Percentiles rank a stretch among this genome's conserved stretches.
These are phyloP conservation scores for Myxocyprinus asiaticus DNA, from an alignment of 2,113 vertebrate species.

Conservation along the genomic window DNA sequence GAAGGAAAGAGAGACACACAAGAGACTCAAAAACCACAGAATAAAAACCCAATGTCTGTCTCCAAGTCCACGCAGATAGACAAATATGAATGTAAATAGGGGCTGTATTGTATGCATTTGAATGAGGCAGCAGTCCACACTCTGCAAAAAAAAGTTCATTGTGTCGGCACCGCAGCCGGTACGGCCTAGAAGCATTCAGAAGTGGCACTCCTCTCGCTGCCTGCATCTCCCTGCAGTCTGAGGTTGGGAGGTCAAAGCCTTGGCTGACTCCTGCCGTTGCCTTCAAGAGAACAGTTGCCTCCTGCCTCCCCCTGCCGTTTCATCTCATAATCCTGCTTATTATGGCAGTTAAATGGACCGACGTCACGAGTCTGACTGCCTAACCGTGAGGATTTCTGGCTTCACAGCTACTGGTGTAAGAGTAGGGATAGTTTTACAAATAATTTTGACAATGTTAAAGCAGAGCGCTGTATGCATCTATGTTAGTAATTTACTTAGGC, in stretches of 20 bases:
- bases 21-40: slow-evolving; percentile 79
- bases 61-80: slow-evolving; percentile 73
- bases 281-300: slow-evolving; percentile 31
- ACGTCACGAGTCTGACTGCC: neutral
- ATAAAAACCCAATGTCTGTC: slow-evolving; percentile 73
- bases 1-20: slow-evolving; percentile 68
- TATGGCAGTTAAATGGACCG: slow-evolving; percentile 35
- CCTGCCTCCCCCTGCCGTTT: slow-evolving; percentile 2
- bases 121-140: slow-evolving; percentile 27
- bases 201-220: slow-evolving; percentile 24
- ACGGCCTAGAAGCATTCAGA: slow-evolving; percentile 22
- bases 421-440: neutral
- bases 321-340: slow-evolving; percentile 39
- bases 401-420: neutral
- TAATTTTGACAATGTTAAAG: neutral
- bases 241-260: slow-evolving; percentile 40
- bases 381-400: neutral
- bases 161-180: neutral
- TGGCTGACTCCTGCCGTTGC: neutral
- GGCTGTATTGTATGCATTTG: slow-evolving; percentile 29
- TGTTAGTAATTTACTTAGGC: neutral
- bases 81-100: slow-evolving; percentile 72
- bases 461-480: neutral
- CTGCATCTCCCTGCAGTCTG: slow-evolving; percentile 10
- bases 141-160: slow-evolving; percentile 46